phyloP scores from a whole-genome alignment of 2,888 invertebrate genomes.

The Ephialtes manifestator region DNA sequence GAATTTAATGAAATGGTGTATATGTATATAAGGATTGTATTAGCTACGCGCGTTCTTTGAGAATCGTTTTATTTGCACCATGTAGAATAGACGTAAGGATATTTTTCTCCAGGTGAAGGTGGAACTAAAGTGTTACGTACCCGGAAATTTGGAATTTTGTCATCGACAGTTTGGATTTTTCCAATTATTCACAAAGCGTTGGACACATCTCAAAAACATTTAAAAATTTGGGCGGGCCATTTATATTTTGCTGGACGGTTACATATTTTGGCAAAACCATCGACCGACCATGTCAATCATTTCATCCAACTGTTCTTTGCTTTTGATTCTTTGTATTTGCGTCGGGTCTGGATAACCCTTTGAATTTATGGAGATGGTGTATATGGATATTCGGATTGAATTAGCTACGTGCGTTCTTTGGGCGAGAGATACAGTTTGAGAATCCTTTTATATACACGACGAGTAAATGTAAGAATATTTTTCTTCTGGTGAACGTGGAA shows the following conservation, averaged over 20 bases:
- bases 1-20: too few species aligned
- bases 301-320: constrained; percentile 8
- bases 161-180: too few species aligned
- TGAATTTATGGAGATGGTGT: constrained; percentile 24
- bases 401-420: neutral
- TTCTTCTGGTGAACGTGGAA: constrained; percentile 48
- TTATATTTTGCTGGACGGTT: constrained; percentile 16
- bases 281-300: constrained; percentile 27
- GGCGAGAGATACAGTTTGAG: neutral
- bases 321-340: neutral
- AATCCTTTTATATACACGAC: constrained; percentile 40
- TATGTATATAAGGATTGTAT: constrained; percentile 28
- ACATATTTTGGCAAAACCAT: constrained; percentile 12
- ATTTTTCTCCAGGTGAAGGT: too few species aligned
- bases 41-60: too few species aligned
- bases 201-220: constrained; percentile 2
- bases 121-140: too few species aligned
- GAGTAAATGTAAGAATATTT: constrained; percentile 53
- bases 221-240: constrained; percentile 22
- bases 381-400: too few species aligned
- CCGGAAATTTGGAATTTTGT: too few species aligned
- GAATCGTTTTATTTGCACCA: too few species aligned
- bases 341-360: constrained; percentile 23
- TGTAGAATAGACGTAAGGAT: too few species aligned
- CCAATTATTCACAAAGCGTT: constrained; percentile 47